Percentiles rank a stretch among this genome's conserved stretches.
Conservation (phyloP, 2,797 vertebrate genomes). For the Chaenodraco wilsoni region DNA sequence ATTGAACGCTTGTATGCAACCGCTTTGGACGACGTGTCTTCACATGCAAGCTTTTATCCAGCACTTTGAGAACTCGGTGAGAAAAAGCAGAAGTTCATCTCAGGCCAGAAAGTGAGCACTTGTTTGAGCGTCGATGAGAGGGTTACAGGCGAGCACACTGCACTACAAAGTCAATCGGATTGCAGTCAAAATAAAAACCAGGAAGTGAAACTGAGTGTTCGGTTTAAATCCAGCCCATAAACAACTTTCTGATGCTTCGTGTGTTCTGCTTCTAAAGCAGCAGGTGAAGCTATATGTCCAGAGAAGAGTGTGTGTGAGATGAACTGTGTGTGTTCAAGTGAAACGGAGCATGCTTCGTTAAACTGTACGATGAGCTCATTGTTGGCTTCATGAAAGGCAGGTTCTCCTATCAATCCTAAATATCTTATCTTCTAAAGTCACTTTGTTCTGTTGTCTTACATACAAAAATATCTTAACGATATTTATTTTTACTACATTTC, state of each 20-base stretch:
- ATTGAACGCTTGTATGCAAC: neutral
- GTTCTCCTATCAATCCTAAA: no score
- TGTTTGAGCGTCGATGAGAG: constrained; percentile 56
- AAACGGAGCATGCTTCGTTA: no score
- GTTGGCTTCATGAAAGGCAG: no score
- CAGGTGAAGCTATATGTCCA: no score
- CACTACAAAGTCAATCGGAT: constrained; percentile 70
- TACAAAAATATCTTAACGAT: no score
- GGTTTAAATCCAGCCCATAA: constrained; percentile 24
- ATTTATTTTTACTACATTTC: no score
- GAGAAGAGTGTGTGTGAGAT: no score
- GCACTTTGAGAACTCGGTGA: constrained; percentile 21
- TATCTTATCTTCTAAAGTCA: no score
- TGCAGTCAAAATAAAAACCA: constrained; percentile 73
- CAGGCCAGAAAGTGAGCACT: constrained; percentile 47
- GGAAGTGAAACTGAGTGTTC: constrained; percentile 38
- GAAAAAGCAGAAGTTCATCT: constrained; percentile 58
- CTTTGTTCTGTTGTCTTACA: no score
- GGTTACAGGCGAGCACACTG: constrained; percentile 66
- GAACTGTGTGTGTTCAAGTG: no score
- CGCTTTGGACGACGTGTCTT: neutral
- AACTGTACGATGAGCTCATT: no score
- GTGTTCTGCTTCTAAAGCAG: neutral
- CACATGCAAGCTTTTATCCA: constrained; percentile 17
- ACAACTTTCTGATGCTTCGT: constrained; percentile 12